These are phyloP conservation scores for Gallinago solitaria DNA, from an alignment of 2,797 vertebrate genomes.

Conservation along the genomic window DNA sequence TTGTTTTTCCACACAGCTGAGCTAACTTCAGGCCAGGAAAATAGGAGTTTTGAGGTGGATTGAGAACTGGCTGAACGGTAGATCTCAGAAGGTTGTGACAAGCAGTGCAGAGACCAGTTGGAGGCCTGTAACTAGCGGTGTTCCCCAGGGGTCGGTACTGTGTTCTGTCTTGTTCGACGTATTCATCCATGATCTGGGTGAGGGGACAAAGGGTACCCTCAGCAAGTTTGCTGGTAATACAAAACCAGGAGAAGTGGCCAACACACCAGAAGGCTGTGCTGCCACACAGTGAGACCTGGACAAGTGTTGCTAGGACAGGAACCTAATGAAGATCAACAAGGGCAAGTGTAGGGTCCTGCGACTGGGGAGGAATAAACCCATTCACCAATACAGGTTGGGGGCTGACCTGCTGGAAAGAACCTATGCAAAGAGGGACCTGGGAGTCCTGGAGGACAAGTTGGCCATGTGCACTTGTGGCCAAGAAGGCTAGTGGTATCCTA, in stretches of 20 bases:
- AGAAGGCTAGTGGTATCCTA: background rate
- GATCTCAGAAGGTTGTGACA: background rate
- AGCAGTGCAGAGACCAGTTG: background rate
- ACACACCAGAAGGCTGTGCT: background rate
- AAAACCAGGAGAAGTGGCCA: background rate
- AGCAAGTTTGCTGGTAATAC: background rate
- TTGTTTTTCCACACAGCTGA: background rate
- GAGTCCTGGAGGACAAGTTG: background rate
- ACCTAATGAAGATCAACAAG: background rate
- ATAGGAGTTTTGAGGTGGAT: background rate
- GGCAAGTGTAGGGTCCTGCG: background rate
- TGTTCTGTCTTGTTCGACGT: background rate
- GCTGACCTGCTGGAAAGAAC: background rate
- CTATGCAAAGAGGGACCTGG: background rate
- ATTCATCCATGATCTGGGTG: background rate
- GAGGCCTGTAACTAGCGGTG: background rate
- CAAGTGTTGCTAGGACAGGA: background rate
- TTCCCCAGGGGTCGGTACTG: background rate
- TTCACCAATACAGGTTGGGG: background rate
- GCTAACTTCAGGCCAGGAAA: background rate
- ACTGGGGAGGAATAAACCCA: background rate
- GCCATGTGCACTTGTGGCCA: background rate
- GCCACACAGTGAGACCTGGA: background rate
- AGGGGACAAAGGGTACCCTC: background rate
- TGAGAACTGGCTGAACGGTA: background rate